Conservation (phyloP, 2,113 vertebrate species). For the Sapayoa aenigma region DNA sequence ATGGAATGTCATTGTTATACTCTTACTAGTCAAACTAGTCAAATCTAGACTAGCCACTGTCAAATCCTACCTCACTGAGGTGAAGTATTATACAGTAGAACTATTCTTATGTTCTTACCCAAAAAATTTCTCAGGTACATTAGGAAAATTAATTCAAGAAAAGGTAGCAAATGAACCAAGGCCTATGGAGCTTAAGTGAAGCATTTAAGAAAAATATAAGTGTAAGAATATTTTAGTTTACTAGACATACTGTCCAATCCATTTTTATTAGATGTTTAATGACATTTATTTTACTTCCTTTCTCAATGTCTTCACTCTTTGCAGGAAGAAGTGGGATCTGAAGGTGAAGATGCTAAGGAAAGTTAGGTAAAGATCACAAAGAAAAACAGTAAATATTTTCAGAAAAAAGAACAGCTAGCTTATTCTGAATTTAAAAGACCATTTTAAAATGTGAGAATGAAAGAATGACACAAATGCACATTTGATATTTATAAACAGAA, state of each 20-base stretch:
- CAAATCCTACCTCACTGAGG: background rate
- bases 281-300: background rate
- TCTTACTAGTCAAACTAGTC: too few species aligned
- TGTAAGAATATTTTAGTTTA: background rate
- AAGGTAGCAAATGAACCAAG: background rate
- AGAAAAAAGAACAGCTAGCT: background rate
- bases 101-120: background rate
- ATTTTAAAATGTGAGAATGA: fast-evolving
- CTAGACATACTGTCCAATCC: background rate
- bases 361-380: background rate
- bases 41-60: too few species aligned
- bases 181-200: background rate
- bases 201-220: background rate
- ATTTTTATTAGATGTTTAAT: background rate
- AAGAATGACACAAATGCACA: background rate
- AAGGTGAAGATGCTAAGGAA: background rate
- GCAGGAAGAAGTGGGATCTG: background rate
- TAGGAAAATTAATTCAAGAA: background rate
- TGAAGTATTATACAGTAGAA: background rate
- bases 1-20: background rate
- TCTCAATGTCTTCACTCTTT: background rate
- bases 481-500: background rate
- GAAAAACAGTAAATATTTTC: background rate
- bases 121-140: background rate
- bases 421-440: background rate